These are phyloP conservation scores for Malurus elegans DNA, from an alignment of 2,113 vertebrate genomes.

Conservation along the genomic window DNA sequence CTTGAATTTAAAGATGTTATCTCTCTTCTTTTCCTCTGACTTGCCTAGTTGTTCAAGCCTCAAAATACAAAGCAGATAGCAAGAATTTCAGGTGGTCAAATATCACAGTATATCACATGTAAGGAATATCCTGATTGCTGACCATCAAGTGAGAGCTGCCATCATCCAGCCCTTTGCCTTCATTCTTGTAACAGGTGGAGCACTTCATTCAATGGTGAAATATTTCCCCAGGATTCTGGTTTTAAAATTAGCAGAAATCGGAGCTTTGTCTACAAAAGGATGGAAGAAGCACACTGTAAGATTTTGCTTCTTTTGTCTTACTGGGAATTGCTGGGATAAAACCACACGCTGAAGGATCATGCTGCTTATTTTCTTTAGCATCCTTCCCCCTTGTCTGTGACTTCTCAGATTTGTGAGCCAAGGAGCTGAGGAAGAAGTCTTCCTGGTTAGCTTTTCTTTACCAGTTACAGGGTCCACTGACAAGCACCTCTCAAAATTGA, in stretches of 20 bases:
- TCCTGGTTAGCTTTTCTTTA: neutral
- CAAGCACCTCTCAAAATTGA: constrained; percentile 27
- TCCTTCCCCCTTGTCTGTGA: neutral
- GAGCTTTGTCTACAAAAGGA: constrained; percentile 23
- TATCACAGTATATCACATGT: neutral
- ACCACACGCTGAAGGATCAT: neutral
- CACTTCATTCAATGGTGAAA: constrained; percentile 9
- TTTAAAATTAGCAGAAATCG: constrained; percentile 43
- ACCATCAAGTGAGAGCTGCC: constrained; percentile 1
- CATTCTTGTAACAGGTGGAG: constrained; percentile 64
- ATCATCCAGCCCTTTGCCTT: constrained; percentile 11
- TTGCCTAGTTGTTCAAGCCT: neutral
- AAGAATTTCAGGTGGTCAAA: constrained; percentile 25
- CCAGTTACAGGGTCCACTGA: neutral
- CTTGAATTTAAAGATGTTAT: neutral
- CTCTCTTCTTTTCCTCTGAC: neutral
- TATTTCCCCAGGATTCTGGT: constrained; percentile 24
- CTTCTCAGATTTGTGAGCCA: neutral
- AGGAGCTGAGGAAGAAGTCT: neutral
- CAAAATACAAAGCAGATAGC: neutral
- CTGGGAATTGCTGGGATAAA: constrained; percentile 44
- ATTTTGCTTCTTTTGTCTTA: constrained; percentile 15
- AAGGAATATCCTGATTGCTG: constrained; percentile 12
- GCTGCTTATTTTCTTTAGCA: constrained; percentile 46
- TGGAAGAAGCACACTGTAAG: constrained; percentile 2